Conservation (phyloP, 23 tunicate genomes). For the Aplidium turbinatum region DNA sequence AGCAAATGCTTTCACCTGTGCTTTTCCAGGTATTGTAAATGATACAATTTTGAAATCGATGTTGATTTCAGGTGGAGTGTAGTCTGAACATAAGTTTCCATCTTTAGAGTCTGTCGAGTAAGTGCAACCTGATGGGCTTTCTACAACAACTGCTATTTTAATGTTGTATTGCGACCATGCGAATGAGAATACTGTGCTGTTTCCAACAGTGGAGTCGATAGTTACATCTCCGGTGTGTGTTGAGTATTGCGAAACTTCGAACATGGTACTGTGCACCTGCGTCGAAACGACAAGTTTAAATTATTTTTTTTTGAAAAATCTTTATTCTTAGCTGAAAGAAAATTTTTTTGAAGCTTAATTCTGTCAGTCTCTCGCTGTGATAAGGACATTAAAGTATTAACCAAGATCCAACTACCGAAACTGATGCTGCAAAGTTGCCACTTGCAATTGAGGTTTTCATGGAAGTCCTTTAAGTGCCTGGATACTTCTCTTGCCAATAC, state of each 20-base stretch:
- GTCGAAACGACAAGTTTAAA: no score
- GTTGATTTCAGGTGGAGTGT: slow-evolving; percentile 35
- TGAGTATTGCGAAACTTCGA: slow-evolving; percentile 28
- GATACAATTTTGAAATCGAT: slow-evolving; percentile 17
- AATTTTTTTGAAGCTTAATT: no score
- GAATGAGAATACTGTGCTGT: slow-evolving; percentile 68
- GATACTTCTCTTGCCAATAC: no score
- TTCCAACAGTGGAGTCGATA: slow-evolving; percentile 72
- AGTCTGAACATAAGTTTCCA: slow-evolving; percentile 12
- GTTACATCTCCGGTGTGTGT: slow-evolving; percentile 40
- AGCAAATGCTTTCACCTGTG: no score
- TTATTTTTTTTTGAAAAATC: no score
- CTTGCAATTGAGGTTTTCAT: no score
- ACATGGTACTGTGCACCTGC: slow-evolving; percentile 68
- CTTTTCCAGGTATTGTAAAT: slow-evolving; percentile 66
- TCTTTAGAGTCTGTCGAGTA: slow-evolving; percentile 31
- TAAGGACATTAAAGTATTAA: no score
- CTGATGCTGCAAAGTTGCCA: no score
- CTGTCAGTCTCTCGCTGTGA: no score
- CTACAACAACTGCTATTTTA: slow-evolving; percentile 27
- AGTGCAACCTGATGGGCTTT: slow-evolving; percentile 57
- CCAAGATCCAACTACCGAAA: no score
- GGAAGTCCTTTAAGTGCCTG: no score
- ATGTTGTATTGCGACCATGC: slow-evolving; percentile 62
- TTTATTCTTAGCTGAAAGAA: no score